Evolutionary conservation across 2,113 vertebrate genomes (phyloP).

Genomic region (Varanus komodoensis): DNA sequence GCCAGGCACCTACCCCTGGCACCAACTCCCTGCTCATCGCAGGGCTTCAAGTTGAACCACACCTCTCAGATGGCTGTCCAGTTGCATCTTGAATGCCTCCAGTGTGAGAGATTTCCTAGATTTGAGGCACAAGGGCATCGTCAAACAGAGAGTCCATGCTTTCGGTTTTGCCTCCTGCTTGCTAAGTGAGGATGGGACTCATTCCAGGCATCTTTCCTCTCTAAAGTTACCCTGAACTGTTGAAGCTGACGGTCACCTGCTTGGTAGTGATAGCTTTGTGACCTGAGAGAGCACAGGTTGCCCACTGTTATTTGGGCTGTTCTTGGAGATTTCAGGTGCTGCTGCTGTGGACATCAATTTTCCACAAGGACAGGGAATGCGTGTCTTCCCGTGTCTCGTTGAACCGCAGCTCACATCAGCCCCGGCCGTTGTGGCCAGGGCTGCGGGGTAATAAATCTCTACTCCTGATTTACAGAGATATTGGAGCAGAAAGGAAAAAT

Average conservation of each 20-base stretch:
- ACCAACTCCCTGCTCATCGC: too few species aligned
- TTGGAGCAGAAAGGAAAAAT: constrained; percentile 9
- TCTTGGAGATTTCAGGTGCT: neutral
- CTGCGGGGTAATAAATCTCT: too few species aligned
- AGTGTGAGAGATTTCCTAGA: neutral
- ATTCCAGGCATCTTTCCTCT: neutral
- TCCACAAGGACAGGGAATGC: too few species aligned
- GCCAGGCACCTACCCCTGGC: too few species aligned
- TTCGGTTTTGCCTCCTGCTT: neutral
- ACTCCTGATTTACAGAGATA: neutral
- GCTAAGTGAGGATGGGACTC: neutral
- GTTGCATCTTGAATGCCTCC: too few species aligned
- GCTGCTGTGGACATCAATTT: too few species aligned
- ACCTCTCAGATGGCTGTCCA: too few species aligned
- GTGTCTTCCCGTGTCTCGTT: too few species aligned
- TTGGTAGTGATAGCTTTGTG: neutral
- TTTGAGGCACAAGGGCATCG: neutral
- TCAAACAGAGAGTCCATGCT: neutral
- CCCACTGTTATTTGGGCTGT: neutral
- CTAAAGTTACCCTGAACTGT: neutral
- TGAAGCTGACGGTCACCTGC: neutral
- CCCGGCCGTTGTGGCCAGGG: too few species aligned
- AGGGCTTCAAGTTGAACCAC: too few species aligned
- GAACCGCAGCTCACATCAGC: too few species aligned
- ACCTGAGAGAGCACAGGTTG: neutral